Percentiles rank a stretch among this genome's conserved stretches.
Evolutionary conservation across 2,113 vertebrate species (phyloP).

Genomic region (Cnemophilus loriae): DNA sequence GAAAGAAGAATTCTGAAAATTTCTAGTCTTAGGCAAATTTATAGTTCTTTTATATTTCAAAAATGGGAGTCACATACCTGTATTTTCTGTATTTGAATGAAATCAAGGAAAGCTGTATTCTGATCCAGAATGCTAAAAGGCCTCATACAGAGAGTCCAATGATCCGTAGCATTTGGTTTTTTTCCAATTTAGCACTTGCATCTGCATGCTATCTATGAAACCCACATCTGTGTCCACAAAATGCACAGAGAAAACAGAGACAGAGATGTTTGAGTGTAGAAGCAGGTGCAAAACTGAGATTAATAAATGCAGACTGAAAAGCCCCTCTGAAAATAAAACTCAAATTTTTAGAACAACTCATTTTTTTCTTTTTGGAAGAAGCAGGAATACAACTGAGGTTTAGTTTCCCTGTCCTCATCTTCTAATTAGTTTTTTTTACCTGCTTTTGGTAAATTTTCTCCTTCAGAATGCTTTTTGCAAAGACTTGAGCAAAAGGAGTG

Average conservation of each 20-base stretch:
- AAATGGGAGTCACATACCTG: not conserved
- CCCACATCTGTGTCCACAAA: conserved; percentile 28
- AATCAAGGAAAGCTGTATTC: not conserved
- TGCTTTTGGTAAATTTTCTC: not conserved
- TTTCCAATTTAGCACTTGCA: conserved; percentile 21
- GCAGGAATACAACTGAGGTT: not conserved
- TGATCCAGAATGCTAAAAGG: not conserved
- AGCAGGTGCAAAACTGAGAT: conserved; percentile 34
- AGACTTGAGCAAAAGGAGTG: not conserved
- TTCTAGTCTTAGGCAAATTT: not conserved
- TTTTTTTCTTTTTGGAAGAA: not conserved
- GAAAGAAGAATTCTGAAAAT: not conserved
- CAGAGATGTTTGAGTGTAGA: not conserved
- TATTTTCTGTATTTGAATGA: not conserved
- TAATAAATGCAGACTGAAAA: conserved; percentile 15
- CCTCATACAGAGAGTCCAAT: not conserved
- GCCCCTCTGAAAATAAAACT: not conserved
- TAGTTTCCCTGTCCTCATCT: not conserved
- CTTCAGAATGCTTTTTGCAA: not conserved
- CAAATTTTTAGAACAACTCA: not conserved
- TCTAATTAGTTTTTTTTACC: not conserved
- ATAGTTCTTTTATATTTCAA: not conserved
- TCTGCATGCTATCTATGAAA: conserved; percentile 4
- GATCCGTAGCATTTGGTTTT: not conserved
- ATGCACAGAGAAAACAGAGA: not conserved